Conservation (phyloP, 2,888 invertebrate species). For the Drosophila villosipedis region DNA sequence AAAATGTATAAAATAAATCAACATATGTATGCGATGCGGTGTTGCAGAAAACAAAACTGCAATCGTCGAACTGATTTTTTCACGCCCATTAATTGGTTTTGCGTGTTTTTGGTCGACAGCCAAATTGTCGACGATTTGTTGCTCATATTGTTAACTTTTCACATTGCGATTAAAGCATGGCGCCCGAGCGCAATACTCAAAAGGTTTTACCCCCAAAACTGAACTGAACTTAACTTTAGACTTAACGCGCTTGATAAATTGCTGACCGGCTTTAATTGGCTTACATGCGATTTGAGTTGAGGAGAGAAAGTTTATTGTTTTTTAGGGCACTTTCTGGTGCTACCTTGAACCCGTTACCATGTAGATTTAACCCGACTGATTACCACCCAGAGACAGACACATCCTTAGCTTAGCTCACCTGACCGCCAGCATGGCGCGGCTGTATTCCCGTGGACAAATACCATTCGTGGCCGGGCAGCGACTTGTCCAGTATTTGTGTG, state of each 20-base stretch:
- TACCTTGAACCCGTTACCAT: conserved; percentile 51
- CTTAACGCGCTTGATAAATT: conserved; percentile 57
- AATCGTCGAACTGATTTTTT: conserved; percentile 68
- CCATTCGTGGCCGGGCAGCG: conserved; percentile 62
- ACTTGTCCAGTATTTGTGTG: conserved; percentile 72
- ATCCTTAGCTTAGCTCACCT: conserved; percentile 69
- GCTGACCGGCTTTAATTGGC: conserved; percentile 57
- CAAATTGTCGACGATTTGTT: conserved; percentile 78
- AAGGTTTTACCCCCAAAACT: conserved; percentile 29
- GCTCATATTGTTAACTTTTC: conserved; percentile 52
- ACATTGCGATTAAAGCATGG: conserved; percentile 37
- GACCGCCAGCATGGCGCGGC: conserved; percentile 70
- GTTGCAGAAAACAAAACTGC: conserved; percentile 61
- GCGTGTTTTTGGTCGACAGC: conserved; percentile 75
- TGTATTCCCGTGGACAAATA: conserved; percentile 77
- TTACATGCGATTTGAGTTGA: conserved; percentile 36
- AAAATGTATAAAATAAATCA: conserved; percentile 71
- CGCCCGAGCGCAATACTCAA: conserved; percentile 27
- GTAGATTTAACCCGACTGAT: conserved; percentile 34
- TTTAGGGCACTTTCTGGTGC: conserved; percentile 22
- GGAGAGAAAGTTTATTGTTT: conserved; percentile 60
- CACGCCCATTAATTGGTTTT: conserved; percentile 81
- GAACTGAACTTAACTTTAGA: conserved; percentile 10
- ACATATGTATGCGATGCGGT: conserved; percentile 56
- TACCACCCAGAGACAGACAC: conserved; percentile 59